Evolutionary conservation across 1,140 invertebrate species (phyloP).

Genomic region (Conus ventricosus): DNA sequence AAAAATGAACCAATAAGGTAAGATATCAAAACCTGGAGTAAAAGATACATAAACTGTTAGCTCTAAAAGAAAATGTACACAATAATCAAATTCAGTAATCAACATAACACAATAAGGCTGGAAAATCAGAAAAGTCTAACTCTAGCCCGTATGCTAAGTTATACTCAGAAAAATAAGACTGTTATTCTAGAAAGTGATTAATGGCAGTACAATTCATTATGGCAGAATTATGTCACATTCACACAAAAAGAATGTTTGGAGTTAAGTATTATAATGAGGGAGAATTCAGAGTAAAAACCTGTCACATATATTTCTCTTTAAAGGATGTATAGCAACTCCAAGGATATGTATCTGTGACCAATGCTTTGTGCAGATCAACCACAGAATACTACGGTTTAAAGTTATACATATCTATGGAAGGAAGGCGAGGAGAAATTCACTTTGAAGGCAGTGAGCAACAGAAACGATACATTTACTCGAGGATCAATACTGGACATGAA

Average conservation of each 20-base stretch:
- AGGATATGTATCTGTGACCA: neutral
- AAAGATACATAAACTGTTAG: neutral
- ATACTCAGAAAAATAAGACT: neutral
- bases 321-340: conserved; percentile 1
- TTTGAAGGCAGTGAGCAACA: too few species aligned
- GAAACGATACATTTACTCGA: too few species aligned
- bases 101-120: neutral
- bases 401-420: too few species aligned
- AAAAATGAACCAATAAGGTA: neutral
- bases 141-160: neutral
- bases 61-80: neutral
- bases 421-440: too few species aligned
- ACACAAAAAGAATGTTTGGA: neutral
- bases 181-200: conserved; percentile 15
- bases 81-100: neutral
- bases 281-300: neutral
- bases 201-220: neutral
- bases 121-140: neutral
- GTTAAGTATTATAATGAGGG: neutral
- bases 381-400: too few species aligned
- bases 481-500: neutral
- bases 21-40: neutral
- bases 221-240: neutral
- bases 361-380: too few species aligned
- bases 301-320: neutral